Evolutionary conservation across 2,888 invertebrate species (phyloP).

Genomic region (Leptinotarsa rubiginosa): DNA sequence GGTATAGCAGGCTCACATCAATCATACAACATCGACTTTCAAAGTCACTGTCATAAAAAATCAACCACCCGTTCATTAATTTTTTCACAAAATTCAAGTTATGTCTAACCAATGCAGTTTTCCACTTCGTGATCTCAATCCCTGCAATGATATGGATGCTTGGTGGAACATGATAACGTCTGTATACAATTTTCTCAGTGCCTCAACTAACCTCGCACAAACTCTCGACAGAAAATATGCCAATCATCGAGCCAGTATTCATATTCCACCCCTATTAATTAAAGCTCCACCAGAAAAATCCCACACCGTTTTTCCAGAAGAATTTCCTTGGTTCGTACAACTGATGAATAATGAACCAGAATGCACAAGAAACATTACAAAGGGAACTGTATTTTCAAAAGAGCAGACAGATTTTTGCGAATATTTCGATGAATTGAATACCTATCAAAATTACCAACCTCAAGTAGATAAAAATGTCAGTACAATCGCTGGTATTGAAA

Average conservation of each 20-base stretch:
- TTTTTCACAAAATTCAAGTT: slow-evolving; percentile 29
- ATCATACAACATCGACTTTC: neutral
- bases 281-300: neutral
- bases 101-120: slow-evolving; percentile 27
- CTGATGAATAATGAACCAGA: neutral
- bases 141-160: slow-evolving; percentile 26
- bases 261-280: neutral
- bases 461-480: neutral
- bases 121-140: neutral
- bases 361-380: neutral
- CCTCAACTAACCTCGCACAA: slow-evolving; percentile 31
- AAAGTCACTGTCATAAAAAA: slow-evolving; percentile 5
- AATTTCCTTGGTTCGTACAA: slow-evolving; percentile 29
- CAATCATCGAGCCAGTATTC: neutral
- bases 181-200: slow-evolving; percentile 36
- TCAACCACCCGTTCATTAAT: neutral
- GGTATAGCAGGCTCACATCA: neutral
- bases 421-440: too few species aligned
- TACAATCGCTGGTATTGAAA: neutral
- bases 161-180: slow-evolving; percentile 39
- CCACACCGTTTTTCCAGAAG: slow-evolving; percentile 2
- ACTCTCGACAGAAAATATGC: slow-evolving; percentile 31
- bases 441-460: neutral
- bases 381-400: too few species aligned
- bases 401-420: too few species aligned